Conservation (phyloP, 35 echinoderm and acorn worm species). For the Hemicentrotus pulcherrimus region DNA sequence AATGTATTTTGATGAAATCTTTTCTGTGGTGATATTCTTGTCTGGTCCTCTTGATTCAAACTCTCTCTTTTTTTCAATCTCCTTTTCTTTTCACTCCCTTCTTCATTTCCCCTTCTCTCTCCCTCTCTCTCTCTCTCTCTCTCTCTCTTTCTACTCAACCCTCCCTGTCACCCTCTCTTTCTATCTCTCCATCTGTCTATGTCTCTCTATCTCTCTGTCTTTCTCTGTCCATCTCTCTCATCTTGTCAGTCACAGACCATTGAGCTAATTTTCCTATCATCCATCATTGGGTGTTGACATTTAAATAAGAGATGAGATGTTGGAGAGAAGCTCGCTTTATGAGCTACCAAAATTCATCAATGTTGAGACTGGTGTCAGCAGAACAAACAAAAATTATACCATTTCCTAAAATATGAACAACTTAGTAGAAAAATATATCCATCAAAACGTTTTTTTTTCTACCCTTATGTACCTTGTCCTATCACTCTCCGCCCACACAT, state of each 20-base stretch:
- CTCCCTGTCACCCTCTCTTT: not conserved
- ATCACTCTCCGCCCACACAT: not conserved
- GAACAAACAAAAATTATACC: constrained; percentile 24
- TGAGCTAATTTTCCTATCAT: not conserved
- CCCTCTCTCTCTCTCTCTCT: not conserved
- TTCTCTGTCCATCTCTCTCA: not conserved
- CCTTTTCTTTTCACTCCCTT: no score
- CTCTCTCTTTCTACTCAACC: not conserved
- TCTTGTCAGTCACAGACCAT: not conserved
- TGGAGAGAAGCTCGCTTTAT: not conserved
- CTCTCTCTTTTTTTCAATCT: no score
- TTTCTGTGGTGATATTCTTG: not conserved
- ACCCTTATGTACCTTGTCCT: not conserved
- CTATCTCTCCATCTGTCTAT: no score
- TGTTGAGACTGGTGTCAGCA: not conserved
- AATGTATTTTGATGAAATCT: not conserved
- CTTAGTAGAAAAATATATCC: not conserved
- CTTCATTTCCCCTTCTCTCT: not conserved
- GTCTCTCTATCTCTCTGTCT: not conserved
- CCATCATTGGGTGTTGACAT: constrained; percentile 23
- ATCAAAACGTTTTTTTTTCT: not conserved
- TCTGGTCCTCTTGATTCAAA: no score
- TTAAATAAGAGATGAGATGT: constrained; percentile 21
- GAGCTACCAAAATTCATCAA: constrained; percentile 24
- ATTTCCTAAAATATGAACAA: not conserved